phyloP scores from a whole-genome alignment of 2,113 vertebrate genomes.

The Euleptes europaea region DNA sequence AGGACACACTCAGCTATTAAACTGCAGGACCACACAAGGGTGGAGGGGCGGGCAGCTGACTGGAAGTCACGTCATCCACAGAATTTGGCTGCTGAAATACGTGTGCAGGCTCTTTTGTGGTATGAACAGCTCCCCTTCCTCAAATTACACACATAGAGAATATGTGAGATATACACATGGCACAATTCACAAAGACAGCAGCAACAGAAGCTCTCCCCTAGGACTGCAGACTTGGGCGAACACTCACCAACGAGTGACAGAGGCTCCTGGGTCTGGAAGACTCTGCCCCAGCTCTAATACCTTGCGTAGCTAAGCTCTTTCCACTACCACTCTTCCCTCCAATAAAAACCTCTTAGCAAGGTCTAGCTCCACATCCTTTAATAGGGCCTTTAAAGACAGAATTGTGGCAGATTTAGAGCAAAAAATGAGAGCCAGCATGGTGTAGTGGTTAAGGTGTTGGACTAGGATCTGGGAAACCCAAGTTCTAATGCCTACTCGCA shows the following conservation, averaged over 20 bases:
- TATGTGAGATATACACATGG: neutral
- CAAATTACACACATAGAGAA: neutral
- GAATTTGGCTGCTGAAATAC: neutral
- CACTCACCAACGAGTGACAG: neutral
- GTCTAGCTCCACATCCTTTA: neutral
- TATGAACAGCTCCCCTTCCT: neutral
- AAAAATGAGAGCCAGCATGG: too few species aligned
- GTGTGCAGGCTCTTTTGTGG: neutral
- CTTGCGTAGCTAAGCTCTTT: neutral
- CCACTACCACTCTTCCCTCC: neutral
- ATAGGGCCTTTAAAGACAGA: neutral
- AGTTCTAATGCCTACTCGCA: too few species aligned
- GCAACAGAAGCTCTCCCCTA: neutral
- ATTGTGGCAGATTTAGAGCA: neutral
- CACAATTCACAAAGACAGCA: neutral
- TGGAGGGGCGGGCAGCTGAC: neutral
- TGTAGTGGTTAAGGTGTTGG: too few species aligned
- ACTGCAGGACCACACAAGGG: constrained; percentile 9
- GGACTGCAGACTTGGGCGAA: neutral
- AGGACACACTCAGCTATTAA: neutral
- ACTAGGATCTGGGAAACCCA: too few species aligned
- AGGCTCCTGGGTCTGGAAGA: neutral
- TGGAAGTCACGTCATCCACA: neutral
- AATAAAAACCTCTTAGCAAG: too few species aligned
- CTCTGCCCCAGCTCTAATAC: neutral